Percentiles rank a stretch among this genome's conserved stretches.
Evolutionary conservation across 2,888 invertebrate genomes (phyloP).

Genomic region (Beris chalybata): DNA sequence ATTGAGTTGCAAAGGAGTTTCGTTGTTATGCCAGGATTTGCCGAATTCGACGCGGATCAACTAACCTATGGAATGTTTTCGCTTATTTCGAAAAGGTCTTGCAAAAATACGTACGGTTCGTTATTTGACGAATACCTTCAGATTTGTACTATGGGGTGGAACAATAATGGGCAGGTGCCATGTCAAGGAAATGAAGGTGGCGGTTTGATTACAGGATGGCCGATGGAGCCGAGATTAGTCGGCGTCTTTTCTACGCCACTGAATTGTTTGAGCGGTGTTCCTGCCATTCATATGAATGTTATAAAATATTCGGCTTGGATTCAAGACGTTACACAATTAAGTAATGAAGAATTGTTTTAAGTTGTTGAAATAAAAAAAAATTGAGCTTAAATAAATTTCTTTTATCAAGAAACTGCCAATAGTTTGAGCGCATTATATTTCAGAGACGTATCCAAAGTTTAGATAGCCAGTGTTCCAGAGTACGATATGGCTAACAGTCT

Average conservation of each 20-base stretch:
- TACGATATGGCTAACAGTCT: no score
- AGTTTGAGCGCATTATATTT: no score
- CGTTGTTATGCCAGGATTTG: slow-evolving; percentile 37
- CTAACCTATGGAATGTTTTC: slow-evolving; percentile 39
- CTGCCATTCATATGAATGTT: slow-evolving; percentile 28
- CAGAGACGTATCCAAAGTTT: no score
- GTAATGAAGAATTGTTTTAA: background rate
- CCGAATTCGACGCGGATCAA: background rate
- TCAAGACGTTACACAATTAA: background rate
- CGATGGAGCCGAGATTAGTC: slow-evolving; percentile 28
- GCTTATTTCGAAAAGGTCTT: slow-evolving; percentile 18
- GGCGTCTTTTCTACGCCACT: slow-evolving; percentile 29
- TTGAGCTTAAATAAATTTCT: background rate
- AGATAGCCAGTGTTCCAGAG: no score
- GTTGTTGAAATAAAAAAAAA: background rate
- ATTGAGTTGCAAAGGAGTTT: background rate
- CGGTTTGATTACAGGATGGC: slow-evolving; percentile 37
- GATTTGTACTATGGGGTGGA: slow-evolving; percentile 33
- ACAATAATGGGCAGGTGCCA: slow-evolving; percentile 16
- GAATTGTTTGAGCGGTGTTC: background rate
- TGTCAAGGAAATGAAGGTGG: slow-evolving; percentile 32
- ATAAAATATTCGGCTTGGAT: slow-evolving; percentile 35
- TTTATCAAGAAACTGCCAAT: no score
- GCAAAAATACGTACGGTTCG: slow-evolving; percentile 7
- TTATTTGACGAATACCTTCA: slow-evolving; percentile 36